Conservation (phyloP, 2,797 vertebrate genomes). For the Malurus leucopterus region DNA sequence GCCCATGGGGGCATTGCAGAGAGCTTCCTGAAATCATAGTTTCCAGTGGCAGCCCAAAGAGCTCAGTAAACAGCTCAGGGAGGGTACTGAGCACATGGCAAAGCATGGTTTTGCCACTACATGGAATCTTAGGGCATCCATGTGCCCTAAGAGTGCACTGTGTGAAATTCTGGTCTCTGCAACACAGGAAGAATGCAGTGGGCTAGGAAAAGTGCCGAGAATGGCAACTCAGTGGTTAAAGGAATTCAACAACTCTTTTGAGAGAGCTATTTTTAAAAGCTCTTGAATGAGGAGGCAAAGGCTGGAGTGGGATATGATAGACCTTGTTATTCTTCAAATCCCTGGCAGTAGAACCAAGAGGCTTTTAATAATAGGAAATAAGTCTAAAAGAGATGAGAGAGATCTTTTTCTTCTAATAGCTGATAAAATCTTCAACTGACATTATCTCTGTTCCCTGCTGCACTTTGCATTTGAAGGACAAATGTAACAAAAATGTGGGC, state of each 20-base stretch:
- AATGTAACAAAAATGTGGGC: background rate
- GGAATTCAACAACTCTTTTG: background rate
- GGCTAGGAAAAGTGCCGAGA: background rate
- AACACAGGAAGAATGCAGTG: background rate
- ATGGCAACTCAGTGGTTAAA: background rate
- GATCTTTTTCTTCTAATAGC: background rate
- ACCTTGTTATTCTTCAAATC: background rate
- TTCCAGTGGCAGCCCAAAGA: background rate
- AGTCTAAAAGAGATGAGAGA: background rate
- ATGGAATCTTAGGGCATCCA: background rate
- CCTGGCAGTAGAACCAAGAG: background rate
- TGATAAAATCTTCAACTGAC: background rate
- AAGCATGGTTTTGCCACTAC: background rate
- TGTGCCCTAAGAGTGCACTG: background rate
- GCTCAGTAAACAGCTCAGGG: background rate
- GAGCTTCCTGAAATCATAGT: background rate
- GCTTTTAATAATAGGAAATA: background rate
- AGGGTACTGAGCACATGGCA: background rate
- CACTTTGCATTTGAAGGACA: background rate
- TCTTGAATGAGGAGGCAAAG: background rate
- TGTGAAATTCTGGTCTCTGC: background rate
- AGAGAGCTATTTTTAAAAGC: background rate
- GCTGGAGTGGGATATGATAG: background rate
- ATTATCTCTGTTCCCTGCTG: background rate
- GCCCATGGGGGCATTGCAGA: background rate